Conservation (phyloP, 2,888 invertebrate species). For the Cepaea hortensis region DNA sequence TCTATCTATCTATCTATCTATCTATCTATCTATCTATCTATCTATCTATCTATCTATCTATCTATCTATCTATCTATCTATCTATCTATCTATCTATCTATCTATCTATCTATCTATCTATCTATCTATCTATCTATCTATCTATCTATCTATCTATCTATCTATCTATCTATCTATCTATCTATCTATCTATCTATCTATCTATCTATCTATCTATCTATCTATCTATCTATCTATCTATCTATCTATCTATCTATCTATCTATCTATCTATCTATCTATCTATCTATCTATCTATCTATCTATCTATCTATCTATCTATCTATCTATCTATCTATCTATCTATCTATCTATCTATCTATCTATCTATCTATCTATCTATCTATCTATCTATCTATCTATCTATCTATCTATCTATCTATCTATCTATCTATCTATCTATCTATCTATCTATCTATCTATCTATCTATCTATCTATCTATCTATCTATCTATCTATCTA, state of each 20-base stretch:
- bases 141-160: slow-evolving; percentile 1
- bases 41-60: slow-evolving; percentile 1
- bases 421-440: slow-evolving; percentile 1
- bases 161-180: slow-evolving; percentile 1
- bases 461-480: slow-evolving; percentile 1
- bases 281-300: slow-evolving; percentile 1
- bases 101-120: slow-evolving; percentile 1
- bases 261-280: slow-evolving; percentile 1
- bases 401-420: slow-evolving; percentile 1
- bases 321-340: slow-evolving; percentile 1
- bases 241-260: slow-evolving; percentile 1
- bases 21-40: slow-evolving; percentile 1
- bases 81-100: slow-evolving; percentile 1
- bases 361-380: slow-evolving; percentile 1
- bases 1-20: slow-evolving; percentile 1
- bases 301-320: slow-evolving; percentile 1
- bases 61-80: slow-evolving; percentile 1
- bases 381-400: slow-evolving; percentile 1
- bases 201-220: slow-evolving; percentile 1
- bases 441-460: slow-evolving; percentile 1
- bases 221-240: slow-evolving; percentile 1
- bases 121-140: slow-evolving; percentile 1
- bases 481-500: slow-evolving; percentile 1
- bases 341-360: slow-evolving; percentile 1
- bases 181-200: slow-evolving; percentile 1